These are phyloP conservation scores for Drosophila bunnanda DNA, from an alignment of 2,888 invertebrate genomes.

Conservation along the genomic window DNA sequence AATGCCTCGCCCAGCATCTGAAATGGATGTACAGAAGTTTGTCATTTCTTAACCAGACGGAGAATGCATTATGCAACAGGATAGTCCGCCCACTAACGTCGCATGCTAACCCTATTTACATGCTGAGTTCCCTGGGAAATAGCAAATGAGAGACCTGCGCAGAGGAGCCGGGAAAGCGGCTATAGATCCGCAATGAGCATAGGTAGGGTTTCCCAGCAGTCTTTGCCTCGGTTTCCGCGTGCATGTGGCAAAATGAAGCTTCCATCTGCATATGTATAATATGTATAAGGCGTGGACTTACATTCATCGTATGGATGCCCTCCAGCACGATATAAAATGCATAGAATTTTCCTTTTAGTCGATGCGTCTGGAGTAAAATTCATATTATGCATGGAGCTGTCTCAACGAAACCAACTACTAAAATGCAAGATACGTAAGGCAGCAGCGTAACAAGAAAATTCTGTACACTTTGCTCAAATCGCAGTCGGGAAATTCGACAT, in stretches of 20 bases:
- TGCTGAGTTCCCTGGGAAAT: constrained; percentile 55
- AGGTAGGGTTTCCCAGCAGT: constrained; percentile 34
- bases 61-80: constrained; percentile 34
- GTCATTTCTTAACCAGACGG: constrained; percentile 40
- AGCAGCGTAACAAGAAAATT: constrained; percentile 10
- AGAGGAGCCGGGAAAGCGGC: constrained; percentile 14
- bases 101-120: constrained; percentile 59
- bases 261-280: constrained; percentile 61
- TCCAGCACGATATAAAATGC: constrained; percentile 73
- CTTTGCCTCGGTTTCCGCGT: constrained; percentile 13
- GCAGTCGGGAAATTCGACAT: not conserved
- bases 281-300: constrained; percentile 21
- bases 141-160: constrained; percentile 52
- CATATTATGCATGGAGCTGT: constrained; percentile 71
- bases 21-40: constrained; percentile 24
- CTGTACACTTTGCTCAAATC: not conserved
- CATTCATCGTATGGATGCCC: constrained; percentile 41
- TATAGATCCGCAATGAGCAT: constrained; percentile 32
- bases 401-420: constrained; percentile 40
- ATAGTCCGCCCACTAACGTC: constrained; percentile 19
- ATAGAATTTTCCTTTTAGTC: constrained; percentile 73
- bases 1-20: constrained; percentile 4
- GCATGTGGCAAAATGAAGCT: constrained; percentile 45
- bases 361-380: constrained; percentile 68
- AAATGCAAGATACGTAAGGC: constrained; percentile 8